These are phyloP conservation scores for Hymenochirus boettgeri DNA, from an alignment of 2,113 vertebrate species.

Conservation along the genomic window DNA sequence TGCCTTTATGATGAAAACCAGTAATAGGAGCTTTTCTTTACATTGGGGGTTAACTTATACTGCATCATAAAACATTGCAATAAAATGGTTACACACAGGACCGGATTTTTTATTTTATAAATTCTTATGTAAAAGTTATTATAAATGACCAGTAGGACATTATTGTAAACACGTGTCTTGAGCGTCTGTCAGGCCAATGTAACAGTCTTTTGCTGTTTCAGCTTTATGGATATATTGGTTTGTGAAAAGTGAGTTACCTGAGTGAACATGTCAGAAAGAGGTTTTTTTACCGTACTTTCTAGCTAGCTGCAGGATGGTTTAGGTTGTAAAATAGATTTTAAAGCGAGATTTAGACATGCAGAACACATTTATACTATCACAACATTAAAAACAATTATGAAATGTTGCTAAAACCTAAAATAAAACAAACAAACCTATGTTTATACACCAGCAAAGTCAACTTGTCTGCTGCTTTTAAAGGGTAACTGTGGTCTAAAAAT, in stretches of 20 bases:
- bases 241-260: background rate
- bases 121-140: background rate
- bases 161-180: background rate
- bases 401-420: too few species aligned
- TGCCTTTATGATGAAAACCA: background rate
- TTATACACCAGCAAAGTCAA: too few species aligned
- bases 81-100: background rate
- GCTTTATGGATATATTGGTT: background rate
- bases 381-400: too few species aligned
- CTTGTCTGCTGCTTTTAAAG: too few species aligned
- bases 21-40: background rate
- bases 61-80: background rate
- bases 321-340: too few species aligned
- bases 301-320: too few species aligned
- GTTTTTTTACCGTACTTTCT: too few species aligned
- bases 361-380: too few species aligned
- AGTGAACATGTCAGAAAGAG: background rate
- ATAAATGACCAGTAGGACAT: background rate
- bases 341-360: too few species aligned
- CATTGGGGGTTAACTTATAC: background rate
- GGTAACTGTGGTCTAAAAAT: too few species aligned
- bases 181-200: background rate
- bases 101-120: background rate
- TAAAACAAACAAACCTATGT: too few species aligned
- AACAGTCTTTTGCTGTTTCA: background rate